Base-by-base conservation (phyloP, 1,140 invertebrate genomes). In the Atta texana region DNA sequence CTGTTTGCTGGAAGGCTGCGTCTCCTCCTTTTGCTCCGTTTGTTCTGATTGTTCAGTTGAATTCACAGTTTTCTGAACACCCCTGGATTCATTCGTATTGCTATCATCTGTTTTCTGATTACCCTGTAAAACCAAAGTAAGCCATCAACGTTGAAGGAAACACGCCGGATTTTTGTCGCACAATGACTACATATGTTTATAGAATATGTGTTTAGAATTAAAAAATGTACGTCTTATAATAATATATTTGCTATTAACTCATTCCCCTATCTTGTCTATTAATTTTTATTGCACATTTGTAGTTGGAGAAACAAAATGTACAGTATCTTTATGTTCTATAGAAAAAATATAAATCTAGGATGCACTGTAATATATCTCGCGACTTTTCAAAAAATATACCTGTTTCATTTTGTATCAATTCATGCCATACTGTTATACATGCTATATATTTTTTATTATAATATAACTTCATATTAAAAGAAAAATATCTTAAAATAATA, bases 1-100 rank as follows among this genome's bases (percentile, higher is more conserved):
- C 91, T 94, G 92, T 94, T 94, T 89, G 93, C 94, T 94, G 94
- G 94, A 92, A 94, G 93, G 94, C 93, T 92, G 93, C 85, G 87
- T 93, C 93, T 94, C 94, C 94, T 92, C 93, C 71, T 49, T 93
- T 90, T 91, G 89, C 89, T 93, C 93, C 93, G 57, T 93, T 94
- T 93, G 93, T 85, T 94, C 91, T 87, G 92, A 92, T 92, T 92
- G 92, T 91, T 94, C 92, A 92, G 93, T 89, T 77, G 89, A 87
- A 91, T 91, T 93, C 81, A 93, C 93, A 91, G 88, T 94, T 93
- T 93, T 93, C 91, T 94, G 92, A 94, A 94, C 93, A 94, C 92
- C 90, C 91, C 92, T 91, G 87, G 92, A 90, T 91, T 93, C 92
- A 93, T 91, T 91, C 90, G 92, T 89, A 93, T 91, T 94, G 89